Percentiles rank a stretch among this genome's conserved stretches.
These are phyloP conservation scores for Bambusicola thoracicus DNA, from an alignment of 2,113 vertebrate species.

Conservation along the genomic window DNA sequence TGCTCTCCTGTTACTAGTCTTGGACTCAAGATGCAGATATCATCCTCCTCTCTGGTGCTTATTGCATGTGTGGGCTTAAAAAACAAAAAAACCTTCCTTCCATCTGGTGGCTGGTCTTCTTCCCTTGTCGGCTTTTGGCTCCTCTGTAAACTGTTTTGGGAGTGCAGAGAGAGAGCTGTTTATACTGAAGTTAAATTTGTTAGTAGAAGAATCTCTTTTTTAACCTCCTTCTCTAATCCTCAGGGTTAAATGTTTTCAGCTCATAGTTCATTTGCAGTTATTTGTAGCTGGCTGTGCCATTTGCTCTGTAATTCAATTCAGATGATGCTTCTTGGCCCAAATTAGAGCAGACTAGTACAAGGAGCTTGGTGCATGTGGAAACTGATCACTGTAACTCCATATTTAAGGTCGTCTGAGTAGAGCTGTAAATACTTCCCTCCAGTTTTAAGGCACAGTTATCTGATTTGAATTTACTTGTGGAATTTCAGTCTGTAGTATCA, in stretches of 20 bases:
- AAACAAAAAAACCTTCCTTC: not conserved
- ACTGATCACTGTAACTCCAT: not conserved
- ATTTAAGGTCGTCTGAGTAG: not conserved
- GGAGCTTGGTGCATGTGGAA: not conserved
- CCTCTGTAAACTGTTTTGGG: not conserved
- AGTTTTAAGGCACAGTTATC: not conserved
- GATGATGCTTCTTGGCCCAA: constrained; percentile 42
- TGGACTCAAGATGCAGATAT: not conserved
- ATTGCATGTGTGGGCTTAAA: not conserved
- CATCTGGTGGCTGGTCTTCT: not conserved
- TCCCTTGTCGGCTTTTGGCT: not conserved
- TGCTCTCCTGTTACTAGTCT: not conserved
- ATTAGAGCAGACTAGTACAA: constrained; percentile 54
- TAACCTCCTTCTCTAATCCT: not conserved
- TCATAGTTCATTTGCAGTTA: constrained; percentile 24
- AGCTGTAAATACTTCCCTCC: not conserved
- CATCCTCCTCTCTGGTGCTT: not conserved
- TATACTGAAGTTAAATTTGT: fast-evolving
- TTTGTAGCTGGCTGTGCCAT: constrained; percentile 43
- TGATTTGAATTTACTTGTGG: not conserved
- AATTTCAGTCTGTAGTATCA: not conserved
- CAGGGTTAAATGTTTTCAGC: constrained; percentile 33
- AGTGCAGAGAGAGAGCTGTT: not conserved
- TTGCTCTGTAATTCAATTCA: constrained; percentile 59
- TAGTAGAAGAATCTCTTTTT: not conserved